Conservation (phyloP, 2,797 vertebrate species). For the Cetoscarus ocellatus region DNA sequence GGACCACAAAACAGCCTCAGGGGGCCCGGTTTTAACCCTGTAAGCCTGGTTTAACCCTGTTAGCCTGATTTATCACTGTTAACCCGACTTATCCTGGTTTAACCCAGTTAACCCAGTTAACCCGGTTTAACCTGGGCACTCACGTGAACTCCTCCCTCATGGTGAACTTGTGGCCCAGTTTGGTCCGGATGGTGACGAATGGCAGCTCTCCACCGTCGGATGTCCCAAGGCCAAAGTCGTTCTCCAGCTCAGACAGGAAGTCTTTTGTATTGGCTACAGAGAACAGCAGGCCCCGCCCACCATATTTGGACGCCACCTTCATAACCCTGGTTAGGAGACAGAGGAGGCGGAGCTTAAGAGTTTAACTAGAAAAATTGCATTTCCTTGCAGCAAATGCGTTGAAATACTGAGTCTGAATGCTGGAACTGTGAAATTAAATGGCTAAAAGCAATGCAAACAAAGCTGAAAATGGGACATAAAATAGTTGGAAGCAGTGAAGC, state of each 20-base stretch:
- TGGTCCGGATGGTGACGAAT: constrained; percentile 80
- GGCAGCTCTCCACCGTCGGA: constrained; percentile 79
- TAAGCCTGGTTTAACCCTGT: background rate
- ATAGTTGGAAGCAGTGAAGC: too few relatives aligned
- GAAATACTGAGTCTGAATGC: too few relatives aligned
- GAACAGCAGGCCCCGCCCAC: constrained; percentile 73
- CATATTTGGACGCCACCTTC: constrained; percentile 77
- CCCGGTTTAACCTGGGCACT: constrained; percentile 32
- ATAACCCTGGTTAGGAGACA: constrained; percentile 74
- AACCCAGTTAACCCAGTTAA: background rate
- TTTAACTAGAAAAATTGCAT: too few relatives aligned
- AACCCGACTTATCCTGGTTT: background rate
- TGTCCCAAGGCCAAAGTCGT: constrained; percentile 81
- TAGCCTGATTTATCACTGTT: background rate
- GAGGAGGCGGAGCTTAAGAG: background rate
- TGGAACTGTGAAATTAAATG: too few relatives aligned
- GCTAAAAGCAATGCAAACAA: too few relatives aligned
- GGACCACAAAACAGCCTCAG: too few relatives aligned
- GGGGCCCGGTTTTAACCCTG: too few relatives aligned
- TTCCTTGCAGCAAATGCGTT: too few relatives aligned
- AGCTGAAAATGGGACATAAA: too few relatives aligned
- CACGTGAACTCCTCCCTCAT: constrained; percentile 89
- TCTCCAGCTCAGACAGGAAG: constrained; percentile 82
- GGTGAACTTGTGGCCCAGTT: constrained; percentile 83
- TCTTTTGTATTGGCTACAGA: constrained; percentile 83